Evolutionary conservation across 2,797 vertebrate species (phyloP).

Genomic region (Pyrocephalus nanus): DNA sequence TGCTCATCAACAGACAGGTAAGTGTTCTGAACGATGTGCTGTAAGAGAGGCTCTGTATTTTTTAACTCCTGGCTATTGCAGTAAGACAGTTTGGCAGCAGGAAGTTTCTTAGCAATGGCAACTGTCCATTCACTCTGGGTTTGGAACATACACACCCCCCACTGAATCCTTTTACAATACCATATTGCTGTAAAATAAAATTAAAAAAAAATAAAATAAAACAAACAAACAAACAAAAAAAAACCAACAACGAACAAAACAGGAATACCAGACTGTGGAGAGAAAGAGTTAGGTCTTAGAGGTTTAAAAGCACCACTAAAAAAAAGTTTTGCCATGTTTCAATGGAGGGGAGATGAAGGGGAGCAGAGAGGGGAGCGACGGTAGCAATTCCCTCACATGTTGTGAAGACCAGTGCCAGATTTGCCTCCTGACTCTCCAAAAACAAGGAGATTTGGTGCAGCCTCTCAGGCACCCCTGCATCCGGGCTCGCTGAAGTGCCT

Average conservation of each 20-base stretch:
- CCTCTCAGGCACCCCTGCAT: accelerated
- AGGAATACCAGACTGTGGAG: neutral
- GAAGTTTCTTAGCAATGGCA: neutral
- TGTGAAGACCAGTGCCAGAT: accelerated
- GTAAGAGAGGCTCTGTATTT: neutral
- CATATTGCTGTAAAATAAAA: neutral
- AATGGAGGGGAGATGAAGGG: neutral
- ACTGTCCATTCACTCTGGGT: neutral
- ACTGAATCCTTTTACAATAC: accelerated
- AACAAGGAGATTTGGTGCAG: accelerated
- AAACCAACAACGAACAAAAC: neutral
- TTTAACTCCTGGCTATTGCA: neutral
- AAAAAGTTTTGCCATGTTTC: neutral
- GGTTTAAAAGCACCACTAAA: neutral
- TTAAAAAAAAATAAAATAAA: neutral
- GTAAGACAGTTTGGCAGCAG: neutral
- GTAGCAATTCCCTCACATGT: accelerated
- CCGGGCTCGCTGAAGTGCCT: neutral
- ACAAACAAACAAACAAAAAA: neutral
- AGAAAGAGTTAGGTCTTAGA: neutral
- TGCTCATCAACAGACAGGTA: neutral
- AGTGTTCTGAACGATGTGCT: neutral
- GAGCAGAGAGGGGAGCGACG: neutral
- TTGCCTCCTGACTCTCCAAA: neutral
- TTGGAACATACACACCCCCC: accelerated